Evolutionary conservation across 1,140 invertebrate species (phyloP).

Genomic region (Elymnias hypermnestra): DNA sequence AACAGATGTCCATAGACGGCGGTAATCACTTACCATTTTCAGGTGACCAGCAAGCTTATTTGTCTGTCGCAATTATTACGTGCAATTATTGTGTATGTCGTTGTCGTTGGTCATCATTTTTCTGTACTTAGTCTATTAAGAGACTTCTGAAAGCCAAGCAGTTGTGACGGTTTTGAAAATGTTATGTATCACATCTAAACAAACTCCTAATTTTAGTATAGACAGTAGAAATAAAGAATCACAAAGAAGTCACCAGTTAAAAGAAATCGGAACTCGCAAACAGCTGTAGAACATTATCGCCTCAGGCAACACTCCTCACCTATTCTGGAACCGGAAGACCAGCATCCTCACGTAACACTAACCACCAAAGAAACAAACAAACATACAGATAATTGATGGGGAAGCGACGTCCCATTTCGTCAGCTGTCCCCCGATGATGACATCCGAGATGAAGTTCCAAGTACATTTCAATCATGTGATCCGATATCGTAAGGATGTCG

Average conservation of each 20-base stretch:
- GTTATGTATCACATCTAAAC: too few species aligned
- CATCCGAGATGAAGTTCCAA: slow-evolving; percentile 45
- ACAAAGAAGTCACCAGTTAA: not conserved
- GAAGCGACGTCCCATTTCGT: slow-evolving; percentile 61
- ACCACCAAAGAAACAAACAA: slow-evolving; percentile 46
- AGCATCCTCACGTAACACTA: slow-evolving; percentile 43
- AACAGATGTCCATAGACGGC: too few species aligned
- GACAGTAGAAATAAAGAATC: not conserved
- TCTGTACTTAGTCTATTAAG: too few species aligned
- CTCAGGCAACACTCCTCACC: slow-evolving; percentile 26
- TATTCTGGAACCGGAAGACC: slow-evolving; percentile 51
- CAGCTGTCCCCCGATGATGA: slow-evolving; percentile 54
- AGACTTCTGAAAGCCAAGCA: too few species aligned
- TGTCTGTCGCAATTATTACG: too few species aligned
- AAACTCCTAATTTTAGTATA: too few species aligned
- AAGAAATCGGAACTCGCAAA: slow-evolving; percentile 11
- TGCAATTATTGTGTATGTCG: too few species aligned
- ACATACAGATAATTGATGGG: slow-evolving; percentile 58
- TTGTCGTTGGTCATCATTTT: too few species aligned
- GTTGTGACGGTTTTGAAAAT: too few species aligned
- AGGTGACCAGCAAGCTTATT: too few species aligned
- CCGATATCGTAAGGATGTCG: slow-evolving; percentile 13
- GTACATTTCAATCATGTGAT: slow-evolving; percentile 17
- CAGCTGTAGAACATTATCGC: slow-evolving; percentile 42
- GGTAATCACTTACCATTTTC: too few species aligned